These are phyloP conservation scores for Corvus cornix DNA, from an alignment of 2,113 vertebrate genomes.

Conservation along the genomic window DNA sequence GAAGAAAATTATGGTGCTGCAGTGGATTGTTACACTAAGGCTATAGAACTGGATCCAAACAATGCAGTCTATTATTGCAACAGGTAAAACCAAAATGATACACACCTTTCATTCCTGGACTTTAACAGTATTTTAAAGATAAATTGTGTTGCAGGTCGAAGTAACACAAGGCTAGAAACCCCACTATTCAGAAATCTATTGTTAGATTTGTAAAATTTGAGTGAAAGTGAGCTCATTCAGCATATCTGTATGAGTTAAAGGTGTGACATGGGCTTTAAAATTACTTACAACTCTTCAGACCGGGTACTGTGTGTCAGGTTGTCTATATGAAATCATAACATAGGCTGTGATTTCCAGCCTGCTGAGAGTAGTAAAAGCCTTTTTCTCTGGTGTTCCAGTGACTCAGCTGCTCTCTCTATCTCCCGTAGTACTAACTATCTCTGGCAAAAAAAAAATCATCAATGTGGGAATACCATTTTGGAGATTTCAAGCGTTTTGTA, in stretches of 20 bases:
- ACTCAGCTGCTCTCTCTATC: background rate
- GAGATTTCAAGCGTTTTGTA: background rate
- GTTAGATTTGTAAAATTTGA: background rate
- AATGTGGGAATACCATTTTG: background rate
- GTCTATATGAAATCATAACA: background rate
- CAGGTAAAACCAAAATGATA: conserved; percentile 75
- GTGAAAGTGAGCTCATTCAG: background rate
- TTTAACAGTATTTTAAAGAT: background rate
- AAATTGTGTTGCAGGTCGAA: background rate
- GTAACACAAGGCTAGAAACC: background rate
- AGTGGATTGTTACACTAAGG: conserved; percentile 91
- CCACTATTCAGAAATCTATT: background rate
- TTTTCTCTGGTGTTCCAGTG: background rate
- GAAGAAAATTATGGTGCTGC: conserved; percentile 93
- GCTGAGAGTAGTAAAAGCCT: background rate
- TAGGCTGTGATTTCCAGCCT: background rate
- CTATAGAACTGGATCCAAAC: conserved; percentile 91
- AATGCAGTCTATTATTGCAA: conserved; percentile 98
- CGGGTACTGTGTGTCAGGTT: background rate
- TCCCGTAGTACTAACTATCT: background rate
- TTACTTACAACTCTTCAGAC: background rate
- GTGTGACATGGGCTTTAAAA: background rate
- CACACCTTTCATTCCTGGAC: background rate
- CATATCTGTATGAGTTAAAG: background rate
- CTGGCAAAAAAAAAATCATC: background rate